Percentiles rank a stretch among this genome's conserved stretches.
Conservation (phyloP, 2,797 vertebrate genomes). For the Myoxocephalus aenaeus region DNA sequence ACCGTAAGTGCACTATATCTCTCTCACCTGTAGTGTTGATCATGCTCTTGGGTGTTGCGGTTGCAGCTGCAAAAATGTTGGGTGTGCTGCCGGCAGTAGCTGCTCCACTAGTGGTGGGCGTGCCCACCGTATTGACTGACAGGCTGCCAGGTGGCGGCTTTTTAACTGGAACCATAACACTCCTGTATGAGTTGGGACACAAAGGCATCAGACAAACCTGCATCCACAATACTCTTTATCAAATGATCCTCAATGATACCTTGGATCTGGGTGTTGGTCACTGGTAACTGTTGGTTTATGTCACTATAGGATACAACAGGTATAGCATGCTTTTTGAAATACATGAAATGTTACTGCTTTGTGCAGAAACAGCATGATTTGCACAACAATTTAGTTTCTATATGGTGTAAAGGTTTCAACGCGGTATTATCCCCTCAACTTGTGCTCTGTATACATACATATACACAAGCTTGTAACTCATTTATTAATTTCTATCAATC, state of each 20-base stretch:
- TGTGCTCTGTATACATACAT: too few species aligned
- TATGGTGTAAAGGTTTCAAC: neutral
- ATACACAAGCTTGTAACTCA: too few species aligned
- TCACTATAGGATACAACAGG: neutral
- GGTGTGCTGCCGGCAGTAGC: conserved; percentile 92
- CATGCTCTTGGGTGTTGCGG: conserved; percentile 99
- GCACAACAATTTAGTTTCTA: neutral
- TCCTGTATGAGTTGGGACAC: conserved; percentile 82
- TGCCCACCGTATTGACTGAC: conserved; percentile 96
- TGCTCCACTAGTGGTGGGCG: conserved; percentile 87
- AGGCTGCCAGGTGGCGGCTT: conserved; percentile 96
- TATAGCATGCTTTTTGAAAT: neutral
- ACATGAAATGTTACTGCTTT: neutral
- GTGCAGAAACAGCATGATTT: neutral
- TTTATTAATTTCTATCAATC: neutral
- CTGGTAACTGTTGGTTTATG: neutral
- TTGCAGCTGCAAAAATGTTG: conserved; percentile 96
- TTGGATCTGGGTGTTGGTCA: neutral
- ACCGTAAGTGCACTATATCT: neutral
- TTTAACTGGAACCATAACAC: conserved; percentile 97
- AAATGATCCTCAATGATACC: neutral
- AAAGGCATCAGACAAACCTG: conserved; percentile 13
- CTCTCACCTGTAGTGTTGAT: conserved; percentile 98
- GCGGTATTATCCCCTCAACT: too few species aligned
- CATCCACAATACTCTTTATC: neutral